These are phyloP conservation scores for Caranx melampygus DNA, from an alignment of 2,113 vertebrate genomes.

Conservation along the genomic window DNA sequence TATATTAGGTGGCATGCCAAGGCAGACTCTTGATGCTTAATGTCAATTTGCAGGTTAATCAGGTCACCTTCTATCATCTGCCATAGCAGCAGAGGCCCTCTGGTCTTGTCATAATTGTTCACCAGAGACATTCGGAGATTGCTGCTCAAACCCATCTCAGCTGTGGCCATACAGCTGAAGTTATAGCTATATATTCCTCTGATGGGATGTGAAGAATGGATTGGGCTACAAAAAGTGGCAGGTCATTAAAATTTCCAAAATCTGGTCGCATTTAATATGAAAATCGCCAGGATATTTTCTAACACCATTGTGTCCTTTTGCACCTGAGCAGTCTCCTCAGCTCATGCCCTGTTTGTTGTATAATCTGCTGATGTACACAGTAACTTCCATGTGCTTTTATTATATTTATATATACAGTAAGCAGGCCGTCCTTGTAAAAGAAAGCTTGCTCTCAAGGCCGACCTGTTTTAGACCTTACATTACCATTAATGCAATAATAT, in stretches of 20 bases:
- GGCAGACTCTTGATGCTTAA: constrained; percentile 75
- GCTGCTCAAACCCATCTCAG: constrained; percentile 54
- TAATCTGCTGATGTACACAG: no score
- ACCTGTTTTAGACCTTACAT: not conserved
- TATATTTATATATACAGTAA: no score
- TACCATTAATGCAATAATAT: not conserved
- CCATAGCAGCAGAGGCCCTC: constrained; percentile 63
- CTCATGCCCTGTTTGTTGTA: no score
- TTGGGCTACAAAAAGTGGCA: not conserved
- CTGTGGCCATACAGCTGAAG: constrained; percentile 25
- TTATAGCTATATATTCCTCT: constrained; percentile 22
- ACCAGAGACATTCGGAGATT: constrained; percentile 63
- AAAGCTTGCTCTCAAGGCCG: no score
- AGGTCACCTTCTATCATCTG: constrained; percentile 78
- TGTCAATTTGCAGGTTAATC: constrained; percentile 84
- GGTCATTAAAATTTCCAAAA: not conserved
- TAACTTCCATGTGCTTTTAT: no score
- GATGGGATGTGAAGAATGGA: constrained; percentile 18
- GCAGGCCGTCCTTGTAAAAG: no score
- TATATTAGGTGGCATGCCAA: constrained; percentile 69
- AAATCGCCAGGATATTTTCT: not conserved
- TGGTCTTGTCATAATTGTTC: constrained; percentile 72
- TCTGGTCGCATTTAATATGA: not conserved
- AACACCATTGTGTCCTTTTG: not conserved
- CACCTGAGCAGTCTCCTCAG: not conserved